phyloP scores from a whole-genome alignment of 2,888 invertebrate genomes.

The Acanthosepion pharaonis region DNA sequence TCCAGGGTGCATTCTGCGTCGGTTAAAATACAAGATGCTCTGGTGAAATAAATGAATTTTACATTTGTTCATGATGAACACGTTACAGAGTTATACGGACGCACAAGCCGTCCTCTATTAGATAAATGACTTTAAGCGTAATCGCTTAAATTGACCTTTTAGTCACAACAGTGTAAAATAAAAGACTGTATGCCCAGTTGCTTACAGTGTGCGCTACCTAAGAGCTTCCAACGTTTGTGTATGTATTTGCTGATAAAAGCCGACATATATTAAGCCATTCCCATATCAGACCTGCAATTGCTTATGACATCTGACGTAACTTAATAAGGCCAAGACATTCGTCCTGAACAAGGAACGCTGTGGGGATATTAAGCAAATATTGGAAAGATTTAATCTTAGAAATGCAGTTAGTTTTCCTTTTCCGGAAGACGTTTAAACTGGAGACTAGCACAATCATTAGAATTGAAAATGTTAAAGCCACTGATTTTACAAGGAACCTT shows the following conservation, averaged over 20 bases:
- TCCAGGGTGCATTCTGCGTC: too few relatives aligned
- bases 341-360: not conserved
- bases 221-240: not conserved
- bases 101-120: not conserved
- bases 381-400: constrained; percentile 1
- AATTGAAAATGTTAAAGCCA: not conserved
- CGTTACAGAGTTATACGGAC: not conserved
- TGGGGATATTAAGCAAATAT: constrained; percentile 2
- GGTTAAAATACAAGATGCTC: too few relatives aligned
- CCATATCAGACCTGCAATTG: not conserved
- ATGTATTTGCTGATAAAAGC: not conserved
- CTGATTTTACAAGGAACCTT: not conserved
- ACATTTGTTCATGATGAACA: not conserved
- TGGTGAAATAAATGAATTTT: too few relatives aligned
- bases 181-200: not conserved
- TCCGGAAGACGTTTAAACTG: not conserved
- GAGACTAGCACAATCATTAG: not conserved
- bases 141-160: not conserved
- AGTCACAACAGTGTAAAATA: not conserved
- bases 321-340: constrained; percentile 2
- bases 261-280: not conserved
- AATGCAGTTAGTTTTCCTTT: not conserved
- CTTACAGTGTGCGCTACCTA: not conserved
- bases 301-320: not conserved
- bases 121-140: not conserved